A percentile compares a stretch with the other conserved stretches of the same genome.
These are phyloP conservation scores for Platichthys flesus DNA, from an alignment of 2,113 vertebrate genomes.

Conservation along the genomic window DNA sequence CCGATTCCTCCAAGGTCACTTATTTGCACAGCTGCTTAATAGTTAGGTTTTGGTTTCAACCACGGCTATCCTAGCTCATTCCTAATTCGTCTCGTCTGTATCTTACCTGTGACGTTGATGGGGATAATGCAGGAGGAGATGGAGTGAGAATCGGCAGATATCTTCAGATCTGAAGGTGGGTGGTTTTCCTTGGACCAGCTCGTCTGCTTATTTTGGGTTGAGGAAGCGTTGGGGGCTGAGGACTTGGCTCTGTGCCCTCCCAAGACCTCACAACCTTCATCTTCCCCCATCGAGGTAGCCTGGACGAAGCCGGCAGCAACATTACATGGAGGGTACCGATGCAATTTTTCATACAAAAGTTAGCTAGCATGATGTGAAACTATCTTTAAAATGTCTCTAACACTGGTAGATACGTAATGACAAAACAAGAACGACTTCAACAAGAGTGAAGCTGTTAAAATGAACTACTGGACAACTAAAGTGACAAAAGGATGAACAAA, in stretches of 20 bases:
- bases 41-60: slow-evolving; percentile 7
- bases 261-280: slow-evolving; percentile 85
- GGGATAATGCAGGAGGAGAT: slow-evolving; percentile 98
- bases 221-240: slow-evolving; percentile 88
- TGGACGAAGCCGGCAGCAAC: slow-evolving; percentile 71
- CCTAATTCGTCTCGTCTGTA: slow-evolving; percentile 3
- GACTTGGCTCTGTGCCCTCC: slow-evolving; percentile 92
- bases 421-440: too few species aligned
- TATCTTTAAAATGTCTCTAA: too few species aligned
- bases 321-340: not conserved
- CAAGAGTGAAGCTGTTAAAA: not conserved
- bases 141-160: slow-evolving; percentile 91
- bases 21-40: not conserved
- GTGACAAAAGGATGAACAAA: not conserved
- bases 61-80: not conserved
- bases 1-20: not conserved
- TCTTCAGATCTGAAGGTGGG: slow-evolving; percentile 93
- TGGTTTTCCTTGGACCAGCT: slow-evolving; percentile 95
- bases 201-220: slow-evolving; percentile 94
- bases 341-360: too few species aligned
- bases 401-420: too few species aligned
- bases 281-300: slow-evolving; percentile 89
- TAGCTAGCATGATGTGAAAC: too few species aligned
- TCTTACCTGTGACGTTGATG: slow-evolving; percentile 97
- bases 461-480: slow-evolving; percentile 3